Evolutionary conservation across 1,140 invertebrate species (phyloP).

Genomic region (Pentalonia nigronervosa): DNA sequence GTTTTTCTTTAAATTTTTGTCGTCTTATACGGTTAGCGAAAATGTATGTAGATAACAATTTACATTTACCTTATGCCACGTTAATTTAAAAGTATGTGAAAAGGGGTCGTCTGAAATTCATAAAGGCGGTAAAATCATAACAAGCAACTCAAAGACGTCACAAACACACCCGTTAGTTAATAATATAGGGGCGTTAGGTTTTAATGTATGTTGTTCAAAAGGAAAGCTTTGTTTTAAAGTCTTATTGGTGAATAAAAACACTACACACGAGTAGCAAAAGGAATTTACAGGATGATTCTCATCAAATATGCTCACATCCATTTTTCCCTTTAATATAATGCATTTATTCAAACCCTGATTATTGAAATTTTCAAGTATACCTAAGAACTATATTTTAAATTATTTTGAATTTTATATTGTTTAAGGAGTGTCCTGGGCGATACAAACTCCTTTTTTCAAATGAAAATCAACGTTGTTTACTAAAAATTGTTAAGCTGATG

Average conservation of each 20-base stretch:
- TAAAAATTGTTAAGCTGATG: background rate
- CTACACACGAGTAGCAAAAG: background rate
- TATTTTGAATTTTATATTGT: background rate
- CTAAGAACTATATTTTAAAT: background rate
- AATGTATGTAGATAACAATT: background rate
- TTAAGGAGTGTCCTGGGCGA: background rate
- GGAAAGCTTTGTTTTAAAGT: conserved; percentile 19
- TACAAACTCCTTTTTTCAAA: background rate
- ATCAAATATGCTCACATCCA: background rate
- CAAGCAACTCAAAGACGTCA: conserved; percentile 34
- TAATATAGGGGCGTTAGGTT: conserved; percentile 26
- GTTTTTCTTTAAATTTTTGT: background rate
- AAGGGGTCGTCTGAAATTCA: background rate
- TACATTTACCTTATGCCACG: background rate
- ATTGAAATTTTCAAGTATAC: background rate
- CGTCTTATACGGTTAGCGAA: background rate
- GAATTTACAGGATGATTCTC: background rate
- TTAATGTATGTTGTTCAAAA: conserved; percentile 26
- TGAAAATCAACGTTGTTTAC: background rate
- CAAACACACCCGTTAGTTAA: conserved; percentile 43
- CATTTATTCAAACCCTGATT: background rate
- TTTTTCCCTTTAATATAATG: background rate
- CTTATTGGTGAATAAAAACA: background rate
- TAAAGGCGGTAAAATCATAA: conserved; percentile 13
- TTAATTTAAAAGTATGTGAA: background rate